These are phyloP conservation scores for Pachypeltis micranthus DNA, from an alignment of 1,140 invertebrate genomes.

Conservation along the genomic window DNA sequence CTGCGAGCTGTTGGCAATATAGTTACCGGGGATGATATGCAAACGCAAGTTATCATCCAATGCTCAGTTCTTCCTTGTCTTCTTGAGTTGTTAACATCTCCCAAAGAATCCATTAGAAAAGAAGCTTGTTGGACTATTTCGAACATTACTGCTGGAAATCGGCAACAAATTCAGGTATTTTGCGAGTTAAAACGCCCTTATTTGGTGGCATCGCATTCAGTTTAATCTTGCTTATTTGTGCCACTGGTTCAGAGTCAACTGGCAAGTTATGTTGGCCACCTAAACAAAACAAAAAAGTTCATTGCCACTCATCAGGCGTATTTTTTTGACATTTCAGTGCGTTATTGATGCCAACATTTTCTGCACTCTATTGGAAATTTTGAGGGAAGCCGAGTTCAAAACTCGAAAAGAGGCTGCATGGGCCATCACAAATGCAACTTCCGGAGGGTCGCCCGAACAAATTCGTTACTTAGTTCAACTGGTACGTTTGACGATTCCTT, in stretches of 20 bases:
- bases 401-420: conserved; percentile 95
- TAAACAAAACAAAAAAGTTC: too few relatives aligned
- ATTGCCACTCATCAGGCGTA: too few relatives aligned
- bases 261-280: too few relatives aligned
- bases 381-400: conserved; percentile 88
- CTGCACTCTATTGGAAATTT: conserved; percentile 78
- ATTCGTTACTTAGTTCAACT: conserved; percentile 54
- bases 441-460: conserved; percentile 86
- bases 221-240: too few relatives aligned
- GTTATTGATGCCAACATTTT: conserved; percentile 95
- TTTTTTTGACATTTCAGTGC: conserved; percentile 50
- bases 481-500: conserved; percentile 58
- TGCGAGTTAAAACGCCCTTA: too few relatives aligned
- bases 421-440: conserved; percentile 96
- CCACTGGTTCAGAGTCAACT: too few relatives aligned
- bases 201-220: too few relatives aligned
- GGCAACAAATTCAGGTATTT: conserved; percentile 81
- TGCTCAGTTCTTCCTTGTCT: conserved; percentile 80
- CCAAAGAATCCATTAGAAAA: conserved; percentile 81
- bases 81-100: conserved; percentile 61
- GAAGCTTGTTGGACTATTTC: conserved; percentile 98
- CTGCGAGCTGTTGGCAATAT: conserved; percentile 93
- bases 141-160: conserved; percentile 94
- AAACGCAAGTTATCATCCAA: conserved; percentile 90
- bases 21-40: conserved; percentile 92